These are phyloP conservation scores for Origma solitaria DNA, from an alignment of 2,113 vertebrate genomes.

Conservation along the genomic window DNA sequence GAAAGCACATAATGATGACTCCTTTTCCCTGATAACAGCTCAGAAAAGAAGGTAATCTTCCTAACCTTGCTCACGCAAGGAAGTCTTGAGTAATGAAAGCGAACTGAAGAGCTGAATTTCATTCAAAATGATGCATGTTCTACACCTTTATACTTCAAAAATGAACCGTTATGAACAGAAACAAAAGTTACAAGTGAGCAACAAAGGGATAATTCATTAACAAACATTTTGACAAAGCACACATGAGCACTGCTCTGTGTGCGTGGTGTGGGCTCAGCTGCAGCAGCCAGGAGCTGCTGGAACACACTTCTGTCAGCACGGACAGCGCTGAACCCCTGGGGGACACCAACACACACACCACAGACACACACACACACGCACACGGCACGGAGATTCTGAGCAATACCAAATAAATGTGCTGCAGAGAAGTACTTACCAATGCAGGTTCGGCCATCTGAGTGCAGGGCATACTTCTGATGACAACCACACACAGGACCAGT, in stretches of 20 bases:
- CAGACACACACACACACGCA: not conserved
- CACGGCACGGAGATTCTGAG: not conserved
- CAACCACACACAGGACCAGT: slow-evolving; percentile 90
- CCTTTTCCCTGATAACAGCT: not conserved
- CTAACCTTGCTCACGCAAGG: not conserved
- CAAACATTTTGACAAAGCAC: not conserved
- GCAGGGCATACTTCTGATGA: slow-evolving; percentile 96
- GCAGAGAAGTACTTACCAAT: slow-evolving; percentile 84
- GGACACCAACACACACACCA: not conserved
- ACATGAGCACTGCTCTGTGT: not conserved
- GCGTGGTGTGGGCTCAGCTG: not conserved
- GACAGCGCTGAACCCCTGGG: not conserved
- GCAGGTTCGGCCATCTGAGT: slow-evolving; percentile 94
- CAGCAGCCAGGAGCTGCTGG: not conserved
- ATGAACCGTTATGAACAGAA: not conserved
- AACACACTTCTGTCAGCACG: not conserved
- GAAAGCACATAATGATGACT: not conserved
- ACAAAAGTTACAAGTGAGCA: not conserved
- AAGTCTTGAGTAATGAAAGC: not conserved
- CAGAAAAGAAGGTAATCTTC: not conserved
- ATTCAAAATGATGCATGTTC: not conserved
- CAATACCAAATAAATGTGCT: not conserved
- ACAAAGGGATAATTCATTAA: not conserved
- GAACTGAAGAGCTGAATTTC: not conserved
- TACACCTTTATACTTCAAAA: not conserved